Conservation (phyloP, 2,888 invertebrate species). For the Protophormia terraenovae region DNA sequence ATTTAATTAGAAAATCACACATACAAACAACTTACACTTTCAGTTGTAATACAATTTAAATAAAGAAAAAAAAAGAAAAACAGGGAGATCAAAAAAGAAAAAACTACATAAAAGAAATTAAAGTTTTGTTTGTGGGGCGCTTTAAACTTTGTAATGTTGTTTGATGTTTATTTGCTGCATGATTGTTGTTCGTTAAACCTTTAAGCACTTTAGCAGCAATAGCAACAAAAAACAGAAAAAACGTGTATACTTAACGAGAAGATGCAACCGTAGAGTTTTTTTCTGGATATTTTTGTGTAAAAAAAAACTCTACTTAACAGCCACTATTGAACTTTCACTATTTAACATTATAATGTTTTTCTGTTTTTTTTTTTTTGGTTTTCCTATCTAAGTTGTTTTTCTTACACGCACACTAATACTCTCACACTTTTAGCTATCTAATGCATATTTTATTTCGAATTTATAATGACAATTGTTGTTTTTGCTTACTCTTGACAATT, state of each 20-base stretch:
- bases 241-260: conserved; percentile 52
- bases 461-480: conserved; percentile 16
- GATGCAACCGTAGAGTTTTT: conserved; percentile 47
- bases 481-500: conserved; percentile 5
- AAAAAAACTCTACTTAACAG: conserved; percentile 54
- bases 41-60: conserved; percentile 21
- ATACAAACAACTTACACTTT: conserved; percentile 51
- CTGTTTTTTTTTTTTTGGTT: not conserved
- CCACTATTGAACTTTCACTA: conserved; percentile 64
- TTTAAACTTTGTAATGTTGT: not conserved
- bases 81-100: not conserved
- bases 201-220: not conserved
- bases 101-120: conserved; percentile 13
- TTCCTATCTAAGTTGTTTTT: no score
- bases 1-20: conserved; percentile 62
- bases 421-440: not conserved
- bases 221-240: not conserved
- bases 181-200: conserved; percentile 10
- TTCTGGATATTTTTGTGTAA: conserved; percentile 3
- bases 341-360: conserved; percentile 36
- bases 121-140: not conserved
- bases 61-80: not conserved
- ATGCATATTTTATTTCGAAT: conserved; percentile 20
- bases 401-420: conserved; percentile 13
- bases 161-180: not conserved